Evolutionary conservation across 2,113 vertebrate species (phyloP).

Genomic region (Carassius auratus): DNA sequence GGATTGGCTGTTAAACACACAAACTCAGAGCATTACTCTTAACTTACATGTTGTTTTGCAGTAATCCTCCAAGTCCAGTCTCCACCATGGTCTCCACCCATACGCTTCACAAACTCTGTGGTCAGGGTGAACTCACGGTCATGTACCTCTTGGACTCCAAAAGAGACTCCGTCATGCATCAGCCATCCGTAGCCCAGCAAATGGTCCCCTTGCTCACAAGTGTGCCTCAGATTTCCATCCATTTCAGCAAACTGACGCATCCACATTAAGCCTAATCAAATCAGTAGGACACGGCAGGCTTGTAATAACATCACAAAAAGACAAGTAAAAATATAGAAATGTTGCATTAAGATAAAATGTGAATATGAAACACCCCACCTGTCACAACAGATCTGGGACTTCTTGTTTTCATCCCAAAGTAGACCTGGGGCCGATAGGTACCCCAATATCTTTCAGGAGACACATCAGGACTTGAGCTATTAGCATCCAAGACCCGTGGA

Average conservation of each 20-base stretch:
- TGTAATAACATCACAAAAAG: not conserved
- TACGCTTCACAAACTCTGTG: slow-evolving; percentile 89
- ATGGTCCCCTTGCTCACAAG: slow-evolving; percentile 86
- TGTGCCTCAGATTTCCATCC: slow-evolving; percentile 83
- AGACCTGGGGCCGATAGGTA: slow-evolving; percentile 91
- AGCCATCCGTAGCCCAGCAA: slow-evolving; percentile 88
- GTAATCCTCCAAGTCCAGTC: slow-evolving; percentile 96
- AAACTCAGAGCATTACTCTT: not conserved
- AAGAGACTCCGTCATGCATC: slow-evolving; percentile 88
- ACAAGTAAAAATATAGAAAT: not conserved
- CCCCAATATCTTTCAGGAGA: slow-evolving; percentile 88
- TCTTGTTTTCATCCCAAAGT: slow-evolving; percentile 96
- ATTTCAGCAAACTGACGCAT: slow-evolving; percentile 80
- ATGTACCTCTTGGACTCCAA: slow-evolving; percentile 87
- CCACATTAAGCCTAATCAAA: slow-evolving; percentile 90
- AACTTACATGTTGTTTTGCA: slow-evolving; percentile 80
- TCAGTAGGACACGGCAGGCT: not conserved
- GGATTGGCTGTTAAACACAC: not conserved
- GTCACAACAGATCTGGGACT: slow-evolving; percentile 84
- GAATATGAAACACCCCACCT: slow-evolving; percentile 71
- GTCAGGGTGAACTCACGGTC: slow-evolving; percentile 83
- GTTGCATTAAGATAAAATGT: not conserved
- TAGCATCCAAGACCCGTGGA: slow-evolving; percentile 71
- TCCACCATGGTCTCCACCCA: slow-evolving; percentile 87
- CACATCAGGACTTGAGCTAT: slow-evolving; percentile 76